Evolutionary conservation across 2,797 vertebrate species (phyloP).

Genomic region (Amazona finschi): DNA sequence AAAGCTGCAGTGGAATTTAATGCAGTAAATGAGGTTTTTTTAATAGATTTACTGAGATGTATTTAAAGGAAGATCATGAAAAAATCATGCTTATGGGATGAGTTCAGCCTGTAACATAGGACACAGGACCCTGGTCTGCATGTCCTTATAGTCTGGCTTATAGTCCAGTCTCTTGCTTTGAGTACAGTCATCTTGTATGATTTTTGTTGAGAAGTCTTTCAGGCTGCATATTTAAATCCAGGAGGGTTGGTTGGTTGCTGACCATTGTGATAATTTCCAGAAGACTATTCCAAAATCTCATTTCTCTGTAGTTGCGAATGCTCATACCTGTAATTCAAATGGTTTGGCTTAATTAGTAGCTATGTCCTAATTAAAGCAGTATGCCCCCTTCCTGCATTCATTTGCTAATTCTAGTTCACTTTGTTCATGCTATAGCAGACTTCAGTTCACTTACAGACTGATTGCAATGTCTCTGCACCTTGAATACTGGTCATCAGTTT

Average conservation of each 20-base stretch:
- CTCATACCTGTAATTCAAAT: background rate
- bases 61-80: background rate
- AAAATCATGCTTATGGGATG: background rate
- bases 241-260: background rate
- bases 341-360: background rate
- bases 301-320: background rate
- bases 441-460: background rate
- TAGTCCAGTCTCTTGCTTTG: background rate
- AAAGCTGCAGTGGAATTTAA: background rate
- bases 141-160: background rate
- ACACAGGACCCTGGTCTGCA: fast-evolving
- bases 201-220: background rate
- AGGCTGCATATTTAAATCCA: background rate
- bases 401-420: background rate
- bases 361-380: background rate
- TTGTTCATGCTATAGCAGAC: background rate
- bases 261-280: background rate
- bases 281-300: background rate
- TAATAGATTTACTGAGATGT: background rate
- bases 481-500: background rate
- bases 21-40: background rate
- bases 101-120: background rate
- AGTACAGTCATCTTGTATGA: background rate
- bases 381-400: background rate
- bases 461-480: background rate